Evolutionary conservation across 2,797 vertebrate genomes (phyloP), one percentile per base, ranked within the genome.

Genomic region (Malurus leucopterus): DNA sequence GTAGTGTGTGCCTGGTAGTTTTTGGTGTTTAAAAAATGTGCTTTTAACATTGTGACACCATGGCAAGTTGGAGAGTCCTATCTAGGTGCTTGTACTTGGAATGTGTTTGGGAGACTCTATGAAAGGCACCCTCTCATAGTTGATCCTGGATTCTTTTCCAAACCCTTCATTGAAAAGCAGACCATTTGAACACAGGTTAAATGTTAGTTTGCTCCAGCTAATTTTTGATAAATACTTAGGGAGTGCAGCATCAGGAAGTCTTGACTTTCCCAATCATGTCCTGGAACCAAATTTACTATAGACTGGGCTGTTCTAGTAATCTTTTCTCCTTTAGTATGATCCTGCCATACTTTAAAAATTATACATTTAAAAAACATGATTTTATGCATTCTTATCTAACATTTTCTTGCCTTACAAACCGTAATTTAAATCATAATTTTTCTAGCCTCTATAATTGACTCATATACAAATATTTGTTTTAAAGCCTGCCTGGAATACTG

Each of bases 401-500:
- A 84, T 59, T 62, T 94, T 89, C 53, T 90, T 91, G 57, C 86
- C 88, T 81, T 46, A 80, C 77, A 95, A 93, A 73, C 78, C 24
- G 27, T 88, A 79, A 86, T 94, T 91, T 95, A 82, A 86, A 93
- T 89, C 16, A 59, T 94, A 67, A 81, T 95, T 94, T 93, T 94
- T 85, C 81, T 80, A 88, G 75, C n/a, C 23, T 93, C 65, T 81
- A 64, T 92, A 96, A 93, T 98, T 97, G 97, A 94, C 90, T 97
- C 72, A 93, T 95, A 90, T 72, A 90, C 94, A 94, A 95, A 91
- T 96, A 97, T 95, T 98, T 97, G 87, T 95, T 98, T 98, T 98
- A 96, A 98, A 97, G 89, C 95, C 95, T 97, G 96, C 97, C 97
- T 98, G 92, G 91, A 96, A 97, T 98, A 97, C 97, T 98, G 93